Evolutionary conservation across 2,888 invertebrate species (phyloP).

Genomic region (Malthinus flaveolus): DNA sequence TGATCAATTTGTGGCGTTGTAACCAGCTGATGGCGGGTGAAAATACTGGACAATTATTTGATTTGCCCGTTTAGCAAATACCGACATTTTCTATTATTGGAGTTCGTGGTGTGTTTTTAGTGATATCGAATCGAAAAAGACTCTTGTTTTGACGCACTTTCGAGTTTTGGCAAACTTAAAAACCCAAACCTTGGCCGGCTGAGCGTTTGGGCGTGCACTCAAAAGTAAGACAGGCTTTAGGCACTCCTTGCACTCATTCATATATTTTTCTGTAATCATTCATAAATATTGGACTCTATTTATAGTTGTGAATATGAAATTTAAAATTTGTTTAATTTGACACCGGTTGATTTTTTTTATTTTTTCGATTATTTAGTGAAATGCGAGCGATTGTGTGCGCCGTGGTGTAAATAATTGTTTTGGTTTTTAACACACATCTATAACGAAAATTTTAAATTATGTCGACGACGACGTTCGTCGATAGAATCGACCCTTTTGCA

Average conservation of each 20-base stretch:
- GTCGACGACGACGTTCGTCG: slow-evolving; percentile 93
- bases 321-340: slow-evolving; percentile 48
- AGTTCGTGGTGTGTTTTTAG: slow-evolving; percentile 36
- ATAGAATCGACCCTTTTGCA: slow-evolving; percentile 99
- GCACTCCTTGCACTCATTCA: slow-evolving; percentile 51
- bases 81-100: slow-evolving; percentile 36
- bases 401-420: slow-evolving; percentile 34
- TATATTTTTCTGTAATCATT: slow-evolving; percentile 46
- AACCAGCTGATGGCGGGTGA: slow-evolving; percentile 58
- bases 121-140: slow-evolving; percentile 31
- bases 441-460: slow-evolving; percentile 46
- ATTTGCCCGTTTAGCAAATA: slow-evolving; percentile 51
- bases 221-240: slow-evolving; percentile 36
- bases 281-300: slow-evolving; percentile 40
- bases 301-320: slow-evolving; percentile 45
- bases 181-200: slow-evolving; percentile 33
- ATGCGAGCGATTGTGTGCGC: slow-evolving; percentile 45
- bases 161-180: slow-evolving; percentile 20
- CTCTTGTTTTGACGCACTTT: slow-evolving; percentile 19
- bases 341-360: slow-evolving; percentile 36
- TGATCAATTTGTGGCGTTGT: slow-evolving; percentile 56
- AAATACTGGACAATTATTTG: slow-evolving; percentile 50
- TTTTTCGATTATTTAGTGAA: slow-evolving; percentile 40
- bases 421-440: background rate
- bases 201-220: slow-evolving; percentile 52